phyloP scores from a whole-genome alignment of 2,113 vertebrate species.

The Meleagris gallopavo region DNA sequence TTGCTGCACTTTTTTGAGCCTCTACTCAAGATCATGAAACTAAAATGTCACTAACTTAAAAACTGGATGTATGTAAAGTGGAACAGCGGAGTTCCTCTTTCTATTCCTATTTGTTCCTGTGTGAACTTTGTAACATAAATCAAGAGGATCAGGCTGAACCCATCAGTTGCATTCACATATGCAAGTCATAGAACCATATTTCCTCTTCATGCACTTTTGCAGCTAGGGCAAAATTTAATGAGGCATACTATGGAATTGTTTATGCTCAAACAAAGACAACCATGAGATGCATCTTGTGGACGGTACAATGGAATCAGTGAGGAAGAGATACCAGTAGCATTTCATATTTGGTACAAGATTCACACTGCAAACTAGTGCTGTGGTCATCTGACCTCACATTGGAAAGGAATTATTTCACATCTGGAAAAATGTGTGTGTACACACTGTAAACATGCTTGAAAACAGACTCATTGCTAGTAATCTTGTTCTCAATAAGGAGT shows the following conservation, averaged over 20 bases:
- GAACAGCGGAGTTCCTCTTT: neutral
- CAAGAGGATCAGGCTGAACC: neutral
- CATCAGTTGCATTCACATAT: neutral
- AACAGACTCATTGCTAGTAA: neutral
- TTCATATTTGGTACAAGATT: neutral
- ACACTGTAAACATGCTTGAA: neutral
- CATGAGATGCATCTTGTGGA: neutral
- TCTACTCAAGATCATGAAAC: neutral
- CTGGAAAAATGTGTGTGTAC: neutral
- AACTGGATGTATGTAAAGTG: neutral
- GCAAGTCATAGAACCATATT: neutral
- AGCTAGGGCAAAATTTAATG: neutral
- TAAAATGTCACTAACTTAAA: neutral
- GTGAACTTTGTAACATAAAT: neutral
- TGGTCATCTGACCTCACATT: neutral
- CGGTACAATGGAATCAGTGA: rapidly evolving
- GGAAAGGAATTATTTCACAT: neutral
- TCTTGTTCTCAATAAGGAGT: neutral
- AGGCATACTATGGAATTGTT: neutral
- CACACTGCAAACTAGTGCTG: neutral
- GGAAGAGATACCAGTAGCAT: neutral
- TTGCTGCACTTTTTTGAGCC: neutral
- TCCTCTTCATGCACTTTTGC: neutral
- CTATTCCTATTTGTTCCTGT: neutral
- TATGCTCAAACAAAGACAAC: neutral